A percentile compares a stretch with the other conserved stretches of the same genome.
These are phyloP conservation scores for Lophius piscatorius DNA, from an alignment of 2,113 vertebrate species.

Conservation along the genomic window DNA sequence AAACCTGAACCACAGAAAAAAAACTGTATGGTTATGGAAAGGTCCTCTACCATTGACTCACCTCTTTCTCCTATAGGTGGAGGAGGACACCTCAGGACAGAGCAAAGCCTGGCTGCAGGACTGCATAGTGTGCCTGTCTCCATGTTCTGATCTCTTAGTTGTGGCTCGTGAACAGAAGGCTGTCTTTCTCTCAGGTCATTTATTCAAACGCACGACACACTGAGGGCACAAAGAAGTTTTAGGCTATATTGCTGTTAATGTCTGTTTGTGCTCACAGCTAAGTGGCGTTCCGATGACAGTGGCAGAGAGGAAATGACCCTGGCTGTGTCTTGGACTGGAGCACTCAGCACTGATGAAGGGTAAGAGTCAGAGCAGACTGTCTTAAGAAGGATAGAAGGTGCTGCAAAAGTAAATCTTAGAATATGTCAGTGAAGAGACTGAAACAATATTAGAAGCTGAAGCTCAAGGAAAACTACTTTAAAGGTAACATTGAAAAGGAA, in stretches of 20 bases:
- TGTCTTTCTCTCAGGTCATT: conserved; percentile 90
- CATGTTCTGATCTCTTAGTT: conserved; percentile 93
- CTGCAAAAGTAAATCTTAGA: no score
- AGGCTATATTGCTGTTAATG: not conserved
- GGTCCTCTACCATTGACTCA: not conserved
- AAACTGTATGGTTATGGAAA: not conserved
- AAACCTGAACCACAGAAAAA: not conserved
- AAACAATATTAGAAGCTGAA: no score
- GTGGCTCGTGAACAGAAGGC: conserved; percentile 93
- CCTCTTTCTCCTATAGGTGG: conserved; percentile 43
- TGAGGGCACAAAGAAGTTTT: not conserved
- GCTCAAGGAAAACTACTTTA: no score
- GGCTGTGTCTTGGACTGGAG: conserved; percentile 92
- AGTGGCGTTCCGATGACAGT: conserved; percentile 90
- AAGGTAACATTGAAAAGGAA: not conserved
- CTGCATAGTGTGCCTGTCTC: conserved; percentile 92
- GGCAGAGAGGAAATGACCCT: conserved; percentile 95
- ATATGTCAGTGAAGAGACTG: no score
- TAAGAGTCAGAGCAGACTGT: no score
- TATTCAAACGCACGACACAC: not conserved
- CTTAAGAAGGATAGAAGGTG: no score
- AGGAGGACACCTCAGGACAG: conserved; percentile 71
- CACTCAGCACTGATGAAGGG: conserved; percentile 90
- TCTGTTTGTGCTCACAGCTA: conserved; percentile 79
- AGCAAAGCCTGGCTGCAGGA: conserved; percentile 90